These are phyloP conservation scores for Theristicus caerulescens DNA, from an alignment of 2,113 vertebrate genomes.

Conservation along the genomic window DNA sequence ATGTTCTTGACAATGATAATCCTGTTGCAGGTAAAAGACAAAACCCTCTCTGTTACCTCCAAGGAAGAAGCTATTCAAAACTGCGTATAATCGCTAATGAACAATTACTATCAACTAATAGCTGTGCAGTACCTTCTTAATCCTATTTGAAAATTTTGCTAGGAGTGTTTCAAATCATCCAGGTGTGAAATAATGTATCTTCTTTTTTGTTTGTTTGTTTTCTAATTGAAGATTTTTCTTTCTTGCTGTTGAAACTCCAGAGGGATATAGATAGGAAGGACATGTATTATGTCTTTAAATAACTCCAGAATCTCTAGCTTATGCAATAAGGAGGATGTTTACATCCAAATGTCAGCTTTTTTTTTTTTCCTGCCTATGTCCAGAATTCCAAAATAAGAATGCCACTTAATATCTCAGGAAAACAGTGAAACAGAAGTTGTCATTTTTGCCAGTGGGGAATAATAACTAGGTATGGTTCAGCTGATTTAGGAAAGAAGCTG, in stretches of 20 bases:
- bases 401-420: not conserved
- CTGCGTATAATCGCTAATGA: not conserved
- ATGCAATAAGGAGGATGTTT: not conserved
- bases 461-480: not conserved
- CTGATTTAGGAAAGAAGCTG: not conserved
- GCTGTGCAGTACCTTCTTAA: not conserved
- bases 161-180: not conserved
- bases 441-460: not conserved
- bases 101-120: not conserved
- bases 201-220: not conserved
- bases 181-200: not conserved
- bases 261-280: not conserved
- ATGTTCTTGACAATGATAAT: conserved; percentile 97
- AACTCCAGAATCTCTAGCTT: not conserved
- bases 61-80: not conserved
- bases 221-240: not conserved
- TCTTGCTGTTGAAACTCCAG: not conserved
- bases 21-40: conserved; percentile 86
- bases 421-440: not conserved
- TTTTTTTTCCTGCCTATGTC: not conserved
- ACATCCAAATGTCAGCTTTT: not conserved
- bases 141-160: not conserved
- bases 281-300: not conserved
- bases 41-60: not conserved
- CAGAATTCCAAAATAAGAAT: not conserved